Conservation (phyloP, 2,113 vertebrate genomes). For the Carassius auratus region DNA sequence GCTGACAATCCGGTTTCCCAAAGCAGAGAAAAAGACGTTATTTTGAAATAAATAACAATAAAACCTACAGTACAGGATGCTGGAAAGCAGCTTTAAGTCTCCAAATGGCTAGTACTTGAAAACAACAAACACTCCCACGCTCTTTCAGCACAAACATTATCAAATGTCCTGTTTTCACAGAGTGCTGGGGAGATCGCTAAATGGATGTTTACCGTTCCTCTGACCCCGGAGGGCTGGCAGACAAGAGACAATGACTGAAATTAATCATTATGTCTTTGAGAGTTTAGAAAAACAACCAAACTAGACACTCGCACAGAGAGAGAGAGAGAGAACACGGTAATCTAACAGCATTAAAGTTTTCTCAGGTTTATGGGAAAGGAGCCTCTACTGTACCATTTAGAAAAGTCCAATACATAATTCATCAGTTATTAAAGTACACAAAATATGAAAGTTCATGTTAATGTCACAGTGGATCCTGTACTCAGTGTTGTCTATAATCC, state of each 20-base stretch:
- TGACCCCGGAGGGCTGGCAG: neutral
- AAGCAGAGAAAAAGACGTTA: neutral
- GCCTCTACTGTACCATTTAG: neutral
- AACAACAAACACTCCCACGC: conserved; percentile 9
- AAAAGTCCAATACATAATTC: neutral
- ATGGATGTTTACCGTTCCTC: conserved; percentile 11
- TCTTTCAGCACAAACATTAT: conserved; percentile 15
- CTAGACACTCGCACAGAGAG: neutral
- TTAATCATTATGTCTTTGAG: conserved; percentile 16
- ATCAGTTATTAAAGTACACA: neutral
- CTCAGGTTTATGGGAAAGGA: neutral
- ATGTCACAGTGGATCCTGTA: neutral
- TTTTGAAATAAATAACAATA: conserved; percentile 13
- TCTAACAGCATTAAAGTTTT: neutral
- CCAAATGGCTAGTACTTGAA: conserved; percentile 21
- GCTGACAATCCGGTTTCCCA: conserved; percentile 19
- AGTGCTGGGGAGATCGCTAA: neutral
- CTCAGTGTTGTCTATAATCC: neutral
- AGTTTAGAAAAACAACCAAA: neutral
- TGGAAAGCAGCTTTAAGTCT: conserved; percentile 30
- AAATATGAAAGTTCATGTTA: neutral
- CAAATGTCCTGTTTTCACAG: neutral
- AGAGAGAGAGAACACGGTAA: neutral
- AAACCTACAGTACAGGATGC: neutral
- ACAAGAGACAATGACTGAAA: neutral